phyloP scores from a whole-genome alignment of 2,797 vertebrate genomes.

The Petrocephalus sullivani region DNA sequence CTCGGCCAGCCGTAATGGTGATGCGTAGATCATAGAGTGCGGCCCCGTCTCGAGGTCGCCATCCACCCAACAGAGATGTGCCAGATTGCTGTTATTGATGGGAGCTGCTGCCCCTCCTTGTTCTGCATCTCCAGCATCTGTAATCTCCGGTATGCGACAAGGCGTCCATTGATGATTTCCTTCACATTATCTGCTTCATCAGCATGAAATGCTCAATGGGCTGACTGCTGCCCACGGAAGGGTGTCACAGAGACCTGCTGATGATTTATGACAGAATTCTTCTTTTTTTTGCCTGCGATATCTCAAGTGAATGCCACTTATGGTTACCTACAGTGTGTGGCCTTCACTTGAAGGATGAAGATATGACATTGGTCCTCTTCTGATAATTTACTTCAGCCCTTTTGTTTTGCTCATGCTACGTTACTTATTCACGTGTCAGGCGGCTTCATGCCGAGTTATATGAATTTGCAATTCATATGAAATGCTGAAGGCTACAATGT shows the following conservation, averaged over 20 bases:
- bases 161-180: conserved; percentile 51
- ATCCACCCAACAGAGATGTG: conserved; percentile 51
- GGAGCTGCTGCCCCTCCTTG: conserved; percentile 51
- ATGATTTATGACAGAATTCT: conserved; percentile 48
- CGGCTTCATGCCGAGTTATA: neutral
- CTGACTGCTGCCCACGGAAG: conserved; percentile 58
- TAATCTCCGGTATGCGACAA: conserved; percentile 64
- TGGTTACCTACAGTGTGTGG: neutral
- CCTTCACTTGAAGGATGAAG: neutral
- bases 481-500: neutral
- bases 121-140: conserved; percentile 39
- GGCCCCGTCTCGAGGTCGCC: conserved; percentile 54
- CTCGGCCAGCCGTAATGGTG: conserved; percentile 52
- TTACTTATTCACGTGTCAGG: neutral
- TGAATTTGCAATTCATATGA: conserved; percentile 1
- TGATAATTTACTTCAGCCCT: neutral
- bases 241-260: conserved; percentile 63
- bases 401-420: neutral
- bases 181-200: conserved; percentile 41
- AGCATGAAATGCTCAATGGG: conserved; percentile 60
- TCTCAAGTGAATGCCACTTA: neutral
- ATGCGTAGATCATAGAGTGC: conserved; percentile 48
- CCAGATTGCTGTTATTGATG: conserved; percentile 62
- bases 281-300: neutral
- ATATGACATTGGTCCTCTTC: neutral